These are phyloP conservation scores for Eutolmus rufibarbis DNA, from an alignment of 2,888 invertebrate species.

Conservation along the genomic window DNA sequence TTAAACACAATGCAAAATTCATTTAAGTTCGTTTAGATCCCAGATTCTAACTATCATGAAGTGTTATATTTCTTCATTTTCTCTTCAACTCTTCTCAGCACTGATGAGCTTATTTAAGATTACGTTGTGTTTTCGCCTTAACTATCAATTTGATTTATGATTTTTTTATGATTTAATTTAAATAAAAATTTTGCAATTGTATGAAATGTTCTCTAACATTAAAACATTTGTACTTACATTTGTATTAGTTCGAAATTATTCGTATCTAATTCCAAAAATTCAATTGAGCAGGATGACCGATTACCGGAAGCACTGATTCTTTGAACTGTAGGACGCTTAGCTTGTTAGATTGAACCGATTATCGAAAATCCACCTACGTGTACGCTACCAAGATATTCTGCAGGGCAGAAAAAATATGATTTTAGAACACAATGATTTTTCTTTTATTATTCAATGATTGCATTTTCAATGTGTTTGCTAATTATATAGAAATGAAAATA, in stretches of 20 bases:
- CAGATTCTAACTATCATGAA: too few species aligned
- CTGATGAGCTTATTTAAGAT: background rate
- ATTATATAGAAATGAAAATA: background rate
- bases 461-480: background rate
- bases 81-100: background rate
- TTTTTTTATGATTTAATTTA: background rate
- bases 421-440: background rate
- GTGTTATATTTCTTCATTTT: background rate
- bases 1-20: background rate
- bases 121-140: background rate
- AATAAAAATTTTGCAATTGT: background rate
- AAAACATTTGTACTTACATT: background rate
- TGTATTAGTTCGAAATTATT: background rate
- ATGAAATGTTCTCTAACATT: background rate
- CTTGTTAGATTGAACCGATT: background rate
- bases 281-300: background rate
- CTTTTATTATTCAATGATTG: background rate
- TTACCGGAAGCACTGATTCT: background rate
- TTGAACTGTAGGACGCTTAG: background rate
- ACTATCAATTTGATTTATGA: background rate
- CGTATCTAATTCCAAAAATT: background rate
- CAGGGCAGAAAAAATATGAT: background rate
- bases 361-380: background rate
- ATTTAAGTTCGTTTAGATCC: background rate
- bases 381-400: background rate